Evolutionary conservation across 2,113 vertebrate species (phyloP), one percentile per base, ranked within the genome.

Genomic region (Osmerus eperlanus): DNA sequence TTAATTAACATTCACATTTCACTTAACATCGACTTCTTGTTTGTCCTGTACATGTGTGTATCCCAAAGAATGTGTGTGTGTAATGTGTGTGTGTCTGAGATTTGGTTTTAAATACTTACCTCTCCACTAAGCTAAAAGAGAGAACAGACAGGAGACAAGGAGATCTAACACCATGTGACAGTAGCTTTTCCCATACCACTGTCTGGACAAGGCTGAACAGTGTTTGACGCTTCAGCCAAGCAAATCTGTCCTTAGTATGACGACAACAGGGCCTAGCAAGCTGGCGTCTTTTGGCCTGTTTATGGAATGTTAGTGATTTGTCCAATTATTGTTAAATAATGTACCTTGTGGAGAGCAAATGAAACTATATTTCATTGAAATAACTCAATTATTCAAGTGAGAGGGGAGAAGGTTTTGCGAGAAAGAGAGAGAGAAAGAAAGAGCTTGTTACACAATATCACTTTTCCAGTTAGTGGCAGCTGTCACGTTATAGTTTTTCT

Each of bases 111-210:
- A 47, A 47, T 47, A 47, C 41, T 47, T 12, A 47, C 41, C 41
- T 47, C 41, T 47, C 9, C 9, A 12, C 41, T 47, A 47, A 47
- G 41, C 41, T 47, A 47, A 47, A 36, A 3, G 14, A 16, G 52
- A 68, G 52, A 21, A 76, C 77, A 79, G 80, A 74, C 72, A 66
- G 76, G 76, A 78, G 58, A 36, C 78, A 68, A 23, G 67, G 62
- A 41, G 71, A 84, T 71, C 68, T 84, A 77, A 89, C 84, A 58
- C 75, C 76, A 74, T 66, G 29, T 86, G 88, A 86, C 89, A 89
- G 83, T 72, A 52, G 80, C 71, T 76, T 75, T 72, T 72, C 69
- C 65, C 5, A 19, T 74, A 71, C 69, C 70, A 56, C 70, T 80
- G 15, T 36, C 67, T 72, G 74, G 41, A 52, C 78, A 77, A 65